These are phyloP conservation scores for Villa cingulata DNA, from an alignment of 2,888 invertebrate genomes.

Conservation along the genomic window DNA sequence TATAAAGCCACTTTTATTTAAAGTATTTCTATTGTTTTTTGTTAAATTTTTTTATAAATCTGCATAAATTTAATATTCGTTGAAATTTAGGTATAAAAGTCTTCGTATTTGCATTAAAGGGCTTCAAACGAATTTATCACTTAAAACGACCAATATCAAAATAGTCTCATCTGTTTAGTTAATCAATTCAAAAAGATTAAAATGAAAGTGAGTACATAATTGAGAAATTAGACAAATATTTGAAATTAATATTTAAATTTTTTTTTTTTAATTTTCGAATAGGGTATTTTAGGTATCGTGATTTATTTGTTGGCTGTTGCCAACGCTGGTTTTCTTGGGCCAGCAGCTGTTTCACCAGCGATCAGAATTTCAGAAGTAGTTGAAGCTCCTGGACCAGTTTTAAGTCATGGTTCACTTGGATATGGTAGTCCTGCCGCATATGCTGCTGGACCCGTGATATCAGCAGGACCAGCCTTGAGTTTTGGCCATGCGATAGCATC, in stretches of 20 bases:
- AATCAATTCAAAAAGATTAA: neutral
- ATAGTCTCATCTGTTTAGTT: too few species aligned
- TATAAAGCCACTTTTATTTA: too few species aligned
- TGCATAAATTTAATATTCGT: too few species aligned
- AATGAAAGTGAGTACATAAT: neutral
- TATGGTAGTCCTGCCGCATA: neutral
- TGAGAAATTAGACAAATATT: too few species aligned
- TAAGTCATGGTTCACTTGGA: neutral
- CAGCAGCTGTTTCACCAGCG: neutral
- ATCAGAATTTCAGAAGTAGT: neutral
- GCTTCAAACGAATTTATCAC: neutral
- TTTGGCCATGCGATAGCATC: neutral
- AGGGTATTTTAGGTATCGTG: neutral
- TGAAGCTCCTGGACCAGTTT: neutral
- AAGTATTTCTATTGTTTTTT: too few species aligned
- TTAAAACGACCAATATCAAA: neutral
- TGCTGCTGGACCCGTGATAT: neutral
- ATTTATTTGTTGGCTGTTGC: neutral
- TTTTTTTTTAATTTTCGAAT: too few species aligned
- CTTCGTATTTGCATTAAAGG: neutral
- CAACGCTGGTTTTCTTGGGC: slow-evolving; percentile 1
- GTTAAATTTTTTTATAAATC: too few species aligned
- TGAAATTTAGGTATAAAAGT: neutral
- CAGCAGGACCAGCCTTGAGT: neutral
- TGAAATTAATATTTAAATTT: too few species aligned